Percentiles rank a stretch among this genome's conserved stretches.
These are phyloP conservation scores for Diplodus puntazzo DNA, from an alignment of 2,797 vertebrate species.

Conservation along the genomic window DNA sequence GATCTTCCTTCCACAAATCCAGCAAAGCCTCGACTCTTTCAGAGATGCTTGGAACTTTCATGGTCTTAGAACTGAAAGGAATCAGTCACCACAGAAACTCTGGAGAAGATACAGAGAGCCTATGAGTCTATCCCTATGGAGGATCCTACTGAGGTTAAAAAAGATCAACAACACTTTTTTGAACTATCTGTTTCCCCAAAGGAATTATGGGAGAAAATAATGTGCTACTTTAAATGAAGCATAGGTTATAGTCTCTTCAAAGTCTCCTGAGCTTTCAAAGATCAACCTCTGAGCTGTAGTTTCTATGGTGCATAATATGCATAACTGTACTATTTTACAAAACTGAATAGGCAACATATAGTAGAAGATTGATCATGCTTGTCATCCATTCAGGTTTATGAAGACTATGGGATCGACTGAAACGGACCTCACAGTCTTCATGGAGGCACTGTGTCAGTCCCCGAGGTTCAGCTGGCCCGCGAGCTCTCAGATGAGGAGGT, in stretches of 20 bases:
- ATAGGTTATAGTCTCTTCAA: no score
- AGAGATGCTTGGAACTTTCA: slow-evolving; percentile 36
- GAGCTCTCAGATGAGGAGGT: background rate
- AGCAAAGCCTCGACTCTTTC: slow-evolving; percentile 35
- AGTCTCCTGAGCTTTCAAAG: no score
- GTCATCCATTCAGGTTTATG: slow-evolving; percentile 5
- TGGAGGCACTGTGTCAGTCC: background rate
- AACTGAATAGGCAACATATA: background rate
- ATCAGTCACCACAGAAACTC: slow-evolving; percentile 33
- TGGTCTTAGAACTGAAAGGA: slow-evolving; percentile 34
- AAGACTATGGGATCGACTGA: slow-evolving; percentile 5
- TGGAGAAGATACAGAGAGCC: slow-evolving; percentile 12
- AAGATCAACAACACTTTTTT: background rate
- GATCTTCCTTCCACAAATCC: slow-evolving; percentile 17
- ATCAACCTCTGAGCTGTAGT: no score
- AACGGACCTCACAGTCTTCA: background rate
- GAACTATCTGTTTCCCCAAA: background rate
- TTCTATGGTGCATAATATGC: no score
- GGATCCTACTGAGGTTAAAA: slow-evolving; percentile 7
- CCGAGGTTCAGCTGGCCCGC: background rate
- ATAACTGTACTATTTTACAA: background rate
- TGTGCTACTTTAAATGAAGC: background rate
- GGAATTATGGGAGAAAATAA: background rate
- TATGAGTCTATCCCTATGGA: slow-evolving; percentile 3
- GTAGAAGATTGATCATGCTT: background rate